A percentile compares a stretch with the other conserved stretches of the same genome.
These are phyloP conservation scores for Montipora cactus DNA, from an alignment of 64 coral and sea anemone species.

Conservation along the genomic window DNA sequence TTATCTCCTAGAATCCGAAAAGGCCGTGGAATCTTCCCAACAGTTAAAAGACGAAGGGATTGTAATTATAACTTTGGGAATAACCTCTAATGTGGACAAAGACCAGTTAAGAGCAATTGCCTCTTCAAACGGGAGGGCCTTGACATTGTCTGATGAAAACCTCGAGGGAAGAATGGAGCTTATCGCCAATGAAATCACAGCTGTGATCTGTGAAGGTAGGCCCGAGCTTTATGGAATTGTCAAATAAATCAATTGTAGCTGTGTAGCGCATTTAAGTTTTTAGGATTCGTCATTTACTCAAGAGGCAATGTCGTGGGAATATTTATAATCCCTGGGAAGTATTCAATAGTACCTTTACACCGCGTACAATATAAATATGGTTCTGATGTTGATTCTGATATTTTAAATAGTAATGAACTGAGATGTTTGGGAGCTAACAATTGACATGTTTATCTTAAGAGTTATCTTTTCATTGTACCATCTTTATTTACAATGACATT, in stretches of 20 bases:
- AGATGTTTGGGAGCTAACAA: too few species aligned
- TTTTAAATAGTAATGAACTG: too few species aligned
- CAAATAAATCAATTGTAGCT: background rate
- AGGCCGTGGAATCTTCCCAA: constrained; percentile 1
- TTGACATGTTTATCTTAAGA: too few species aligned
- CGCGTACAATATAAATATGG: too few species aligned
- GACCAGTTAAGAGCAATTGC: background rate
- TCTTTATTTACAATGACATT: too few species aligned
- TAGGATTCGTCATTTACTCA: background rate
- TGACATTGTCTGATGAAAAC: background rate
- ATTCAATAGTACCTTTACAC: too few species aligned
- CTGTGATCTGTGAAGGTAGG: constrained; percentile 33
- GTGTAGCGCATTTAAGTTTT: too few species aligned
- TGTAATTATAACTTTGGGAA: background rate
- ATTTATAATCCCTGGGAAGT: too few species aligned
- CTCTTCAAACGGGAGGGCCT: background rate
- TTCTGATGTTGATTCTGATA: too few species aligned
- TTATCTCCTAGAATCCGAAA: background rate
- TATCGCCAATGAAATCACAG: background rate
- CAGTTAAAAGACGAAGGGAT: constrained; percentile 14
- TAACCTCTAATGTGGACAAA: background rate
- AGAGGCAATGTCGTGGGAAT: background rate
- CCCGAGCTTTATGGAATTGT: background rate
- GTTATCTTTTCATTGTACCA: too few species aligned
- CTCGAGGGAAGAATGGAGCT: background rate